Conservation (phyloP, 2,888 invertebrate genomes). For the Cheilosia urbana region DNA sequence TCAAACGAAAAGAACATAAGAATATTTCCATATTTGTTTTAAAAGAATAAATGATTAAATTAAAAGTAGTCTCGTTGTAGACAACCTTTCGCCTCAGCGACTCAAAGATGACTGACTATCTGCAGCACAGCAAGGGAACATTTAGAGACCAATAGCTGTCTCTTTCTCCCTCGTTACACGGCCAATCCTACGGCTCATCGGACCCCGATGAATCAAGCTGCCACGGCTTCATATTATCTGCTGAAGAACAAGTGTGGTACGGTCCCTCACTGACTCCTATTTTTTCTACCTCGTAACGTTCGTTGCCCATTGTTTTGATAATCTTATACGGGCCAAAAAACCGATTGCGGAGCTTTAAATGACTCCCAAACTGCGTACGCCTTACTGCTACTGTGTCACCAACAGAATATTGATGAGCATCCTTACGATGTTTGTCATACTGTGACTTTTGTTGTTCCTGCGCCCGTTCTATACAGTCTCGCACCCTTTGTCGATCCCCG, state of each 20-base stretch:
- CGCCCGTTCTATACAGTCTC: background rate
- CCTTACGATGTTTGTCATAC: background rate
- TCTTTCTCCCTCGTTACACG: no score
- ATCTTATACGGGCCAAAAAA: background rate
- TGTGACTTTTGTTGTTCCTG: background rate
- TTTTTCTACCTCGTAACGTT: background rate
- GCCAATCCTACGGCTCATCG: no score
- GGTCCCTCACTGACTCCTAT: conserved; percentile 10
- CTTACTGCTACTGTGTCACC: conserved; percentile 12
- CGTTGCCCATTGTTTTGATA: background rate
- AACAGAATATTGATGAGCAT: background rate
- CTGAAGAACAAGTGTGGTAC: conserved; percentile 8
- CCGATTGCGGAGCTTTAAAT: background rate
- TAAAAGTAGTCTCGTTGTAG: no score
- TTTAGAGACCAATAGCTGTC: no score
- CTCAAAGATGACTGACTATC: no score
- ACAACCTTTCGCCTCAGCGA: no score
- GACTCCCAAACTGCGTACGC: background rate
- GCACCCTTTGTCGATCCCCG: background rate
- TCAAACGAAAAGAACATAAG: no score
- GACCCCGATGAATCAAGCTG: no score
- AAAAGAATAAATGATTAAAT: no score
- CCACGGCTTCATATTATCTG: conserved; percentile 20
- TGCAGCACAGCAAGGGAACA: no score
- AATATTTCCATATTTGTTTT: no score